Percentiles rank a stretch among this genome's conserved stretches.
phyloP scores from a whole-genome alignment of 2,888 invertebrate species.

The Sabellastarte sp. region DNA sequence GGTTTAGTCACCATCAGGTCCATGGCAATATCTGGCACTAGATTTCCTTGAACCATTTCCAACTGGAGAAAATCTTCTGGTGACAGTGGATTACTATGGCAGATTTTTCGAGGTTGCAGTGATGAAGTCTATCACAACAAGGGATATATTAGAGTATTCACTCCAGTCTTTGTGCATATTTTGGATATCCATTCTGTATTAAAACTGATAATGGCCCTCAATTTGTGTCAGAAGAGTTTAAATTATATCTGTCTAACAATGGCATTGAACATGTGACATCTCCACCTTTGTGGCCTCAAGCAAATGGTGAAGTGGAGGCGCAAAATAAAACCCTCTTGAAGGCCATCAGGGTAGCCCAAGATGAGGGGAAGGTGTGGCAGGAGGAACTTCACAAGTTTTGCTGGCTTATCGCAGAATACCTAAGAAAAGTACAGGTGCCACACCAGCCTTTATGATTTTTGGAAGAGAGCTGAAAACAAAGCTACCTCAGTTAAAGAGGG shows the following conservation, averaged over 20 bases:
- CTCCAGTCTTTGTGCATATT: too few species aligned
- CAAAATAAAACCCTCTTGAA: background rate
- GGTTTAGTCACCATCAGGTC: background rate
- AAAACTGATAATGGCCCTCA: background rate
- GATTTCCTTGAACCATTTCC: background rate
- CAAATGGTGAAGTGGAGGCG: background rate
- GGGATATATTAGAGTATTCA: background rate
- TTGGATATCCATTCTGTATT: background rate
- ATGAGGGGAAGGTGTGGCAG: background rate
- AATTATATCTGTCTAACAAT: background rate
- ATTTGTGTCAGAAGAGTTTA: background rate
- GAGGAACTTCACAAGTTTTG: background rate
- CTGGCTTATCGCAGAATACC: background rate
- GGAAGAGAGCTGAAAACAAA: conserved; percentile 4
- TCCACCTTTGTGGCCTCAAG: background rate
- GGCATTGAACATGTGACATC: background rate
- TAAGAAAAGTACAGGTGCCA: background rate
- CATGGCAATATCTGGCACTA: background rate
- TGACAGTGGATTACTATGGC: background rate
- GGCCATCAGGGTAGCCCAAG: background rate
- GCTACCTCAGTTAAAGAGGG: background rate
- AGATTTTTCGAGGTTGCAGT: background rate
- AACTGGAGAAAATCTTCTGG: background rate
- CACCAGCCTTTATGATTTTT: conserved; percentile 2
- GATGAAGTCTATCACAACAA: background rate